A percentile compares a stretch with the other conserved stretches of the same genome.
phyloP scores from a whole-genome alignment of 2,888 invertebrate species.

The Pecten maximus region DNA sequence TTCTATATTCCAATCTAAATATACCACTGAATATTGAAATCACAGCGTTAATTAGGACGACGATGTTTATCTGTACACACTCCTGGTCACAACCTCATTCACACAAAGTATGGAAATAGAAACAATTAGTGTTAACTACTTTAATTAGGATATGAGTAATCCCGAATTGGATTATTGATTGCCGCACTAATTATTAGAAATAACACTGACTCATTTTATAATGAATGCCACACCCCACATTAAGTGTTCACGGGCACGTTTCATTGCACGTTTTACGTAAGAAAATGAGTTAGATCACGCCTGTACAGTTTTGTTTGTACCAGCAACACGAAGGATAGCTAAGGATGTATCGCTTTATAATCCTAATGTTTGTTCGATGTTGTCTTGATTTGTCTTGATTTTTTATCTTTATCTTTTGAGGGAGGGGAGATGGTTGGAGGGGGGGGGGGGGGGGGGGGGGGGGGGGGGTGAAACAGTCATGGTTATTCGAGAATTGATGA shows the following conservation, averaged over 20 bases:
- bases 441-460: too few relatives aligned
- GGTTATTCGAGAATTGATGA: too few relatives aligned
- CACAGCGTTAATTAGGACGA: not conserved
- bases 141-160: not conserved
- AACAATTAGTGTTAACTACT: not conserved
- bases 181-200: not conserved
- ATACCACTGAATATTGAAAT: not conserved
- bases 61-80: not conserved
- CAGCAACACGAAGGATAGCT: not conserved
- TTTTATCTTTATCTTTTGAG: too few relatives aligned
- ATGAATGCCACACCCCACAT: not conserved
- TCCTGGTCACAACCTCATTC: not conserved
- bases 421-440: too few relatives aligned
- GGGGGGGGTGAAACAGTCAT: too few relatives aligned
- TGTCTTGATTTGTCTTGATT: too few relatives aligned
- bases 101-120: not conserved
- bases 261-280: not conserved
- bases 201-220: not conserved
- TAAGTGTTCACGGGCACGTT: not conserved
- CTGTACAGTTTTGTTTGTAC: not conserved
- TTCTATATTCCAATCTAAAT: too few relatives aligned
- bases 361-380: too few relatives aligned
- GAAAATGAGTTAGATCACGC: not conserved
- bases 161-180: not conserved
- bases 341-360: too few relatives aligned